These are phyloP conservation scores for Protobothrops flavoviridis DNA, from an alignment of 2,113 vertebrate species.

Conservation along the genomic window DNA sequence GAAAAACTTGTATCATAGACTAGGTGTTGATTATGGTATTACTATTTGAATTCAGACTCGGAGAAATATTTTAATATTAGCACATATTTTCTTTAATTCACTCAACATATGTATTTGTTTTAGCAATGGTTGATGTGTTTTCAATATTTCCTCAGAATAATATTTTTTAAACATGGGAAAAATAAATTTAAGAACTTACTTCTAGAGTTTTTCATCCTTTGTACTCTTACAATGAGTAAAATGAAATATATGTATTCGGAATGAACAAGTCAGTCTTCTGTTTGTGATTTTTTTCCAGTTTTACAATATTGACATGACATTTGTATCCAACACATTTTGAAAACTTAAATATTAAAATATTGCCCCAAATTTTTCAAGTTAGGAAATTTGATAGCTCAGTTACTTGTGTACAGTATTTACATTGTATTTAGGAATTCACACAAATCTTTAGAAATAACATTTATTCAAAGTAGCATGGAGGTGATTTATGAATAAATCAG, in stretches of 20 bases:
- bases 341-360: neutral
- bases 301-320: conserved; percentile 1
- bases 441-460: neutral
- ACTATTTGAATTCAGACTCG: neutral
- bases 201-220: neutral
- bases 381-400: neutral
- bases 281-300: neutral
- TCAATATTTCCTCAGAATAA: neutral
- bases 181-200: neutral
- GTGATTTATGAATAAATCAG: neutral
- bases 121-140: neutral
- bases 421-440: neutral
- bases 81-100: neutral
- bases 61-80: neutral
- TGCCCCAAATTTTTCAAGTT: neutral
- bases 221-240: neutral
- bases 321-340: neutral
- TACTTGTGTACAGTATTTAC: neutral
- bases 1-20: conserved; percentile 17
- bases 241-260: neutral
- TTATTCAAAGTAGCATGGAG: neutral
- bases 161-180: neutral
- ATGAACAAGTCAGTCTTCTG: neutral
- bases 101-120: neutral
- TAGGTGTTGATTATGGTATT: conserved; percentile 13